These are phyloP conservation scores for Coptodon rendalli DNA, from an alignment of 2,113 vertebrate genomes.

Conservation along the genomic window DNA sequence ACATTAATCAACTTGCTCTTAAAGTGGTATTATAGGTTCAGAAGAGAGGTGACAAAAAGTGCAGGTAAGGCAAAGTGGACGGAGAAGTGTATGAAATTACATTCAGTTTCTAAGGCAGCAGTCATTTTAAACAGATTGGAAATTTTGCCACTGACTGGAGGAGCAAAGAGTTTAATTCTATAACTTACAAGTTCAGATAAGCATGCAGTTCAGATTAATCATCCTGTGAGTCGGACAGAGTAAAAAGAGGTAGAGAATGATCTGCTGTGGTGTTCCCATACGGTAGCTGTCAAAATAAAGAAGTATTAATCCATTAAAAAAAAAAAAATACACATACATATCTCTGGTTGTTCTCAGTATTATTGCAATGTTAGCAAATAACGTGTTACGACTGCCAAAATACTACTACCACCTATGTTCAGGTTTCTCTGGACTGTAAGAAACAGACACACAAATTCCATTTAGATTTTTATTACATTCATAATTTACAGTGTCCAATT, in stretches of 20 bases:
- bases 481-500: not conserved
- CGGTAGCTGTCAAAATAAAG: not conserved
- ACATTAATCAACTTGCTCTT: not conserved
- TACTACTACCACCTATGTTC: not conserved
- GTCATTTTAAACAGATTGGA: not conserved
- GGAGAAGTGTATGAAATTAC: not conserved
- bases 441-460: not conserved
- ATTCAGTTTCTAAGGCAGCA: not conserved
- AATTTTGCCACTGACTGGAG: not conserved
- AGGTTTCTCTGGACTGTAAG: not conserved
- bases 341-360: not conserved
- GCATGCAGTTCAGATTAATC: not conserved
- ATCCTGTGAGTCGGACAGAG: not conserved
- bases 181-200: not conserved
- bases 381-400: not conserved
- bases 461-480: not conserved
- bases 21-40: not conserved
- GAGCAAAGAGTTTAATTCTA: not conserved
- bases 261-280: not conserved
- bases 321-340: no score
- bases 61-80: not conserved
- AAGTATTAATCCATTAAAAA: not conserved
- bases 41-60: not conserved
- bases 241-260: not conserved
- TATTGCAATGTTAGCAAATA: not conserved